A percentile compares a stretch with the other conserved stretches of the same genome.
phyloP scores from a whole-genome alignment of 2,797 vertebrate species.

The Lagodon rhomboides region DNA sequence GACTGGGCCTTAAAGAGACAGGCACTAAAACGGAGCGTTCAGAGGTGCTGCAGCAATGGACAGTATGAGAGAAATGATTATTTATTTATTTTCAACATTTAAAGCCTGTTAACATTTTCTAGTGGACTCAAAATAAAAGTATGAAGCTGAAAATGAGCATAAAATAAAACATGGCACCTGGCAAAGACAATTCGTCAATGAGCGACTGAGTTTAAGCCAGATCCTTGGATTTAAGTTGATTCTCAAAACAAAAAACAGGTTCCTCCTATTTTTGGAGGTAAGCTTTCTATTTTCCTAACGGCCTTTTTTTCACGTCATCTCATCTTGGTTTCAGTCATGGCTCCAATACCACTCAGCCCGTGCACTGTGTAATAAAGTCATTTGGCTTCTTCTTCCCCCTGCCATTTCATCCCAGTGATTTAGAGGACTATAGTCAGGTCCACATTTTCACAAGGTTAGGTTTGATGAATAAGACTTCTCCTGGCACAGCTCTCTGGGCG shows the following conservation, averaged over 20 bases:
- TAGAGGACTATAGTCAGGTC: slow-evolving; percentile 58
- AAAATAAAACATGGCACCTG: slow-evolving; percentile 10
- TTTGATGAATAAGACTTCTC: slow-evolving; percentile 71
- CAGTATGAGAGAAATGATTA: too few species aligned
- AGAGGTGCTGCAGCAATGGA: too few species aligned
- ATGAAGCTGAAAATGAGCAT: too few species aligned
- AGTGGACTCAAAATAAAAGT: too few species aligned
- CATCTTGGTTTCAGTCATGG: slow-evolving; percentile 59
- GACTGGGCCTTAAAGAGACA: too few species aligned
- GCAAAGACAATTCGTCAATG: slow-evolving; percentile 32
- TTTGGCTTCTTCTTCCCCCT: slow-evolving; percentile 44
- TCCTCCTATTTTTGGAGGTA: slow-evolving; percentile 45
- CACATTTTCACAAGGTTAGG: slow-evolving; percentile 67
- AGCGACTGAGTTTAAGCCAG: slow-evolving; percentile 4
- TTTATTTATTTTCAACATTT: too few species aligned
- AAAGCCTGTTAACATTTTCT: too few species aligned
- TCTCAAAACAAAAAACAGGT: slow-evolving; percentile 49
- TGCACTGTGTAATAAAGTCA: slow-evolving; percentile 60
- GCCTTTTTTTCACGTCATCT: slow-evolving; percentile 33
- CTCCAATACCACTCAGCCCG: slow-evolving; percentile 44
- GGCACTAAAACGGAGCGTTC: too few species aligned
- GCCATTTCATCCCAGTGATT: slow-evolving; percentile 68
- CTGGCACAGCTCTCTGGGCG: slow-evolving; percentile 48
- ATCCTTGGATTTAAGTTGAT: slow-evolving; percentile 37
- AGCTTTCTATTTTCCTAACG: slow-evolving; percentile 41